Evolutionary conservation across 2,888 invertebrate genomes (phyloP), one percentile per base, ranked within the genome.

Genomic region (Therioaphis trifolii): DNA sequence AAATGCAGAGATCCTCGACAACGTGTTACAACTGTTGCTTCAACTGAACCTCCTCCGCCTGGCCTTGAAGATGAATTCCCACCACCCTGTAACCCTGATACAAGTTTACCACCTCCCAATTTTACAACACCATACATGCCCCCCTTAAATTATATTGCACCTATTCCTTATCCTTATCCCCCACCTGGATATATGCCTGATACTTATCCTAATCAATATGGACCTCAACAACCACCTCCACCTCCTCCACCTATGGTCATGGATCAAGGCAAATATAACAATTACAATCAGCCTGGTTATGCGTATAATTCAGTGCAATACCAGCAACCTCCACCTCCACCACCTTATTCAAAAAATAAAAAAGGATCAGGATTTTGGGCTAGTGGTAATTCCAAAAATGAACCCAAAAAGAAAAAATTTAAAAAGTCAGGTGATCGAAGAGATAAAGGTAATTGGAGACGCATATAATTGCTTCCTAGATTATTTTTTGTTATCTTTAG

Each of bases 21-120:
- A 35, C 63, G 80, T 80, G 61, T 85, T 82, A 35, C 84, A 35
- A 61, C 75, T 1, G 35, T 78, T 0, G 24, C 72, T 15, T 71
- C 66, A 46, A 76, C 86, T 79, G 85, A 85, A 12, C 86, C 86
- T 2, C 86, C 85, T 29, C 86, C 86, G 9, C 85, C 85, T 21
- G 85, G 86, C 18, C 68, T 85, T n/a, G 85, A 86, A 80, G 86
- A 85, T 79, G 85, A 86, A 35, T 85, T 79, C 21, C 14, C 63
- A 35, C 9, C 35, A 24, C 35, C 82, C 35, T 74, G 74, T 74
- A 82, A 82, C 66, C 74, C 82, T 24, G 35, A 82, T 29, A 82
- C 52, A 35, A 82, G 27, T 63, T 40, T 74, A 52, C 82, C 72
- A 52, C 82, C 82, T 2, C 74, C 82, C 9, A 40, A 66, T 74